Conservation (phyloP, 2,797 vertebrate species). For the Platalea minor region DNA sequence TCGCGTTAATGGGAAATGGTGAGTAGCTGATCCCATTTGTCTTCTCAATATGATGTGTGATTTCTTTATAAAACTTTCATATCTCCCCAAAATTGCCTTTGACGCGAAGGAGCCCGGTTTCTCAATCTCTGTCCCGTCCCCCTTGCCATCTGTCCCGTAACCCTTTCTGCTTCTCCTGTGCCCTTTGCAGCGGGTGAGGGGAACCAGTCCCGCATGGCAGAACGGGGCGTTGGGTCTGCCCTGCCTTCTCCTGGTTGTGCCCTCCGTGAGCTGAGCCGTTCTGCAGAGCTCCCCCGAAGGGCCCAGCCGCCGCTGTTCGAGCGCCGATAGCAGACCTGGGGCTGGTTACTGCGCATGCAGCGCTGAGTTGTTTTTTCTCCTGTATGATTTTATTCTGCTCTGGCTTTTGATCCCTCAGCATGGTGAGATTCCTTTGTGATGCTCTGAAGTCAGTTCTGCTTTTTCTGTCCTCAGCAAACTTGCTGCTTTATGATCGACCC, state of each 20-base stretch:
- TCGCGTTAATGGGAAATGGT: fast-evolving
- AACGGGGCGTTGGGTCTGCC: not conserved
- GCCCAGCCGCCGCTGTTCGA: not conserved
- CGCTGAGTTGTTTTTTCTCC: not conserved
- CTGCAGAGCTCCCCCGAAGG: not conserved
- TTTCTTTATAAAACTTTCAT: not conserved
- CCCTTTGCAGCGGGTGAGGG: not conserved
- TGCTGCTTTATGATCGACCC: fast-evolving
- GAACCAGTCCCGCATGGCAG: fast-evolving
- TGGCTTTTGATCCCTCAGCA: not conserved
- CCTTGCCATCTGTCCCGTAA: not conserved
- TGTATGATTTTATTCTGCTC: fast-evolving
- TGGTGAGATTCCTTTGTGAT: not conserved
- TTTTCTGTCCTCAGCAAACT: not conserved
- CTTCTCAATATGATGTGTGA: fast-evolving
- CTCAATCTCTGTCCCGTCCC: fast-evolving
- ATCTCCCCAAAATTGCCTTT: not conserved
- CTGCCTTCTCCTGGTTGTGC: not conserved
- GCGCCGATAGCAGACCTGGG: fast-evolving
- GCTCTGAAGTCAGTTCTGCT: not conserved
- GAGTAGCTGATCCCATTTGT: not conserved
- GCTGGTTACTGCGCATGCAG: fast-evolving
- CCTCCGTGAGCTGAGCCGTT: not conserved
- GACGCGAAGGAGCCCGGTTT: not conserved
- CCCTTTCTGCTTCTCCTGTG: not conserved